These are phyloP conservation scores for Odobenus rosmarus DNA, from an alignment of 2,113 vertebrate genomes.

Conservation along the genomic window DNA sequence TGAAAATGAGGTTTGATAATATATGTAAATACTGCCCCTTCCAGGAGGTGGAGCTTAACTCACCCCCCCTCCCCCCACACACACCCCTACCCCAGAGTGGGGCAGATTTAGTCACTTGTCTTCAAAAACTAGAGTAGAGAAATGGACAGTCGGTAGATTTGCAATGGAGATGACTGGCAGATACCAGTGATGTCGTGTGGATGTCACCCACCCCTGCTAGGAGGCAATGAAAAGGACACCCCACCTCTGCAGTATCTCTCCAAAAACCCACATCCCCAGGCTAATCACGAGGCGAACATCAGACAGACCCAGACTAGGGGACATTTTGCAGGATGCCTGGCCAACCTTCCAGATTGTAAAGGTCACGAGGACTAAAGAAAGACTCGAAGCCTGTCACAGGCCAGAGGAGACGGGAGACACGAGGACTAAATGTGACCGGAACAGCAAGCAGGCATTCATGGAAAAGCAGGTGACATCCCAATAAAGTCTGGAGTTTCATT, in stretches of 20 bases:
- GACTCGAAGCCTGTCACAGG: background rate
- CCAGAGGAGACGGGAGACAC: background rate
- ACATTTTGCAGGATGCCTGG: background rate
- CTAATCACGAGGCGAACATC: background rate
- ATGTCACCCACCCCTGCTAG: too few relatives aligned
- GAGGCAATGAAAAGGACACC: background rate
- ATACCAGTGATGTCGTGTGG: background rate
- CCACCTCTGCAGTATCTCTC: background rate
- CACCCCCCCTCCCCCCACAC: background rate
- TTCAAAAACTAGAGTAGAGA: background rate
- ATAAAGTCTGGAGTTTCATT: background rate
- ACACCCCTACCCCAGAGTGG: background rate
- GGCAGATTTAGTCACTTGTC: background rate
- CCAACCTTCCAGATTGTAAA: background rate
- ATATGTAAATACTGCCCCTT: background rate
- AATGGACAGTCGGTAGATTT: background rate
- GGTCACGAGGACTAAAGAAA: background rate
- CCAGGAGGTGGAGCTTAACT: background rate
- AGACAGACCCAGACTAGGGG: background rate
- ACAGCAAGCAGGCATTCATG: background rate
- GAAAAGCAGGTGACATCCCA: background rate
- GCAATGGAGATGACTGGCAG: background rate
- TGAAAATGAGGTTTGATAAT: background rate
- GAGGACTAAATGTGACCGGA: background rate
- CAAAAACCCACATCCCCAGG: background rate